Base-by-base conservation (phyloP, 2,797 vertebrate genomes). In the Premnoplex brunnescens region DNA sequence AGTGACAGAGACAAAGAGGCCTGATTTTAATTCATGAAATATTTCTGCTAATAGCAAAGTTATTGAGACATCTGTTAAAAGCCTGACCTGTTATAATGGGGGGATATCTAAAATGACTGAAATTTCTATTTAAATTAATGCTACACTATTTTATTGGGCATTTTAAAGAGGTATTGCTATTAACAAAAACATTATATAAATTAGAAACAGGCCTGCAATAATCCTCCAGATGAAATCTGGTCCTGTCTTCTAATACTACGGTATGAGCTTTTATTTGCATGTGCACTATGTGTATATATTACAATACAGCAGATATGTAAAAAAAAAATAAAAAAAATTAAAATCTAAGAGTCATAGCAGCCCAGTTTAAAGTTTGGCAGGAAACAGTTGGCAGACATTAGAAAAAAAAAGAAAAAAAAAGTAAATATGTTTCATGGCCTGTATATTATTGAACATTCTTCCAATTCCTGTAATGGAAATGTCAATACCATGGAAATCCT, bases 11-110 rank as follows among this genome's bases (percentile, higher is more conserved):
- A 84, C 94, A 97, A 96, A 94, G 75, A 83, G 85, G 94, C 55
- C 56, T 69, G 91, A 92, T 95, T 97, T 96, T 96, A 87, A 97
- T 95, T 97, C 86, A 93, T 49, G 51, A 97, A 96, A 97, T 96
- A 96, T 95, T 96, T 95, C 60, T 82, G 48, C 56, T 85, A 96
- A 93, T 91, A 95, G 86, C 91, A 94, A 97, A 97, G 89, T 96
- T 97, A 96, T 92, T 94, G 81, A 96, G 94, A 96, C 96, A 97
- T 95, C 95, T 97, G 95, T 87, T 94, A 94, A 97, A 91, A 95
- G 77, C 46, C 64, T 97, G 95, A 96, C 91, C 93, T 97, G 94
- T 96, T 96, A 96, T 88, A 96, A 97, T 78, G 76, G 92, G 63
- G 17, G 26, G 41, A 89, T 96, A 93, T 69, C 51, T 85, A 90